Evolutionary conservation across 1,140 invertebrate genomes (phyloP), one percentile per base, ranked within the genome.

Genomic region (Andrena cerasifolii): DNA sequence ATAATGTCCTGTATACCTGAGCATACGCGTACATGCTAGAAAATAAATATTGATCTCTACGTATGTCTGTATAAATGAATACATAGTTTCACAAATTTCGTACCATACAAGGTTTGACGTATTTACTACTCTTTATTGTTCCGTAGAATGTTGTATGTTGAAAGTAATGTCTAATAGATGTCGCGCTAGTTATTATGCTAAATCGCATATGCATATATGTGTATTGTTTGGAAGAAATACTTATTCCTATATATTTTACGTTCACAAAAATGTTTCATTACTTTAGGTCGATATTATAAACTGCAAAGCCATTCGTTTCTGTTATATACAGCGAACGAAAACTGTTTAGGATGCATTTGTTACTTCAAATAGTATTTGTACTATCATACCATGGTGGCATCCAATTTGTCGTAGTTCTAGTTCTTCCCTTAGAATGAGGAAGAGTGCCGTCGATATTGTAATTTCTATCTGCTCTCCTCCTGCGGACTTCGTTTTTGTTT

Each of bases 371-470:
- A 24, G 88, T 90, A 63, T 87, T 91, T 26, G 88, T 90, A 73
- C 86, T 92, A 53, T 93, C 92, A 70, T 92, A 92, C 92, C 92
- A 93, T 0, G 90, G 89, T 49, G 90, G 90, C 91, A 93, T 92
- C 92, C 92, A 93, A 58, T 90, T 91, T 0, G 91, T 79, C 21
- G 91, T 87, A 18, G 90, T 87, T 81, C 83, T 85, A 14, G 65
- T 67, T 49, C 61, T 85, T 47, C 77, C 45, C 21, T 56, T 80
- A 1, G 79, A 78, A 14, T 40, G 59, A 43, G 71, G 31, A 26
- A 59, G 7, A 21, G 31, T 75, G 14, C 45, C 66, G 47, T 82
- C 80, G 26, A 84, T 65, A 62, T 88, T 86, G 28, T 71, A 80
- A 73, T 86, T 89, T 24, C 71, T 66, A 36, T 87, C 77, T 6